Base-by-base conservation (phyloP, 2,113 vertebrate genomes). In the Turdus rufiventris region DNA sequence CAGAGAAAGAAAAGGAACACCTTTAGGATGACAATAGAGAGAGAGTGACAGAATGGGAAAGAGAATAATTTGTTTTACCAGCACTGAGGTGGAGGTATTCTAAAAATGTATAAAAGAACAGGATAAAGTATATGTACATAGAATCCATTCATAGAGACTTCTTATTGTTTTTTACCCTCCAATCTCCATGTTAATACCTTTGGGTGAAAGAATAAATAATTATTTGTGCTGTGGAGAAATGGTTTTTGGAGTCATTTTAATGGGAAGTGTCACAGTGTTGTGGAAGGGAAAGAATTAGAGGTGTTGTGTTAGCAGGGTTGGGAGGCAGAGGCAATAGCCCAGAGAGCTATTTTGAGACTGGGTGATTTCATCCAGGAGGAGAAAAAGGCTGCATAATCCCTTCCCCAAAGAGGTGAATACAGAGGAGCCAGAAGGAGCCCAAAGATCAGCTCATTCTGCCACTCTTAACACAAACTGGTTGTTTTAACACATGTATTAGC, bases 121-220 rank as follows among this genome's bases (percentile, higher is more conserved):
- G 88, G 48, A 12, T 74, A 71, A 88, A 56, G 86, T 86, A 17
- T 77, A 77, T 83, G 56, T 80, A 74, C 18, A 14, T 40, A 43
- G 75, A 94, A 93, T 88, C 51, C 38, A 50, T 48, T 92, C 87
- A 36, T 18, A 48, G 60, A 51, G 50, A 23, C 18, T 70, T 67
- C 83, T 88, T 84, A 88, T 31, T 96, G 67, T 83, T 97, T 96
- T 38, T 90, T 93, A 91, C 47, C 28, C 12, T 94, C 94, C 90
- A 88, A 20, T 95, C 72, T 88, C 93, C 67, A 40, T 77, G 75
- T 76, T 95, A 89, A 92, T 96, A 88, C 89, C 81, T 94, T 79
- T 88, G 87, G 77, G 75, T 95, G 90, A 95, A 90, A 85, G 91
- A 90, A 93, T 74, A 95, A 96, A 93, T 94, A 94, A 94, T 94